Conservation (phyloP, 1,140 invertebrate species). For the Cylas formicarius region DNA sequence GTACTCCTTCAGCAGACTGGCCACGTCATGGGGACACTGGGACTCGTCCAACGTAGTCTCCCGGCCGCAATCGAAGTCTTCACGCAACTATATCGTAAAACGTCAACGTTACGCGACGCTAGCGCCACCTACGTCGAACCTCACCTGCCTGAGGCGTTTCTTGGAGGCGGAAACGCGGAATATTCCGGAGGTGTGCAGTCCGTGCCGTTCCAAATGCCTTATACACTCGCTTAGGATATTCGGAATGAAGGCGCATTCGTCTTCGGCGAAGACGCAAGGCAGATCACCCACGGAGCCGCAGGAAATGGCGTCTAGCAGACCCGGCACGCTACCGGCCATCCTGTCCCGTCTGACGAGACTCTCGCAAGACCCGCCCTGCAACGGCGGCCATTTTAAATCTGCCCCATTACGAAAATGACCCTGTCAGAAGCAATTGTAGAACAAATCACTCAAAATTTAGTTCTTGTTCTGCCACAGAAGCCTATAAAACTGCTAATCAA, state of each 20-base stretch:
- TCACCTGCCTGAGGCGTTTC: constrained; percentile 83
- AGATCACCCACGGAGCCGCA: constrained; percentile 35
- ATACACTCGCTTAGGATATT: constrained; percentile 70
- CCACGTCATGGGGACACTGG: constrained; percentile 87
- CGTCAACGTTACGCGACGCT: no score
- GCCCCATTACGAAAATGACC: no score
- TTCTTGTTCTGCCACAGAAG: no score
- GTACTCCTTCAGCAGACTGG: constrained; percentile 87
- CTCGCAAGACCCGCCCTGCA: constrained; percentile 56
- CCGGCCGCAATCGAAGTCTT: constrained; percentile 81
- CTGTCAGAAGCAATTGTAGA: no score
- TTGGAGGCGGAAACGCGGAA: constrained; percentile 87
- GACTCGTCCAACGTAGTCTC: constrained; percentile 69
- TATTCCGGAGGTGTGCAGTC: constrained; percentile 75
- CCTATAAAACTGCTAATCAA: no score
- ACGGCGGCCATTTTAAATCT: no score
- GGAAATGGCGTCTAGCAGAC: constrained; percentile 44
- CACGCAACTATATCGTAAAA: constrained; percentile 61
- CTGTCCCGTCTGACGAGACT: constrained; percentile 54
- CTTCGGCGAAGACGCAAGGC: constrained; percentile 31
- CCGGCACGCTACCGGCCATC: constrained; percentile 51
- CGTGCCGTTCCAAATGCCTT: constrained; percentile 69
- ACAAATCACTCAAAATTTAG: no score
- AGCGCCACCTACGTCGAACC: no score
- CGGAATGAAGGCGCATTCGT: constrained; percentile 53